Base-by-base conservation (phyloP, 1,140 invertebrate species). In the Drosophila pachea region DNA sequence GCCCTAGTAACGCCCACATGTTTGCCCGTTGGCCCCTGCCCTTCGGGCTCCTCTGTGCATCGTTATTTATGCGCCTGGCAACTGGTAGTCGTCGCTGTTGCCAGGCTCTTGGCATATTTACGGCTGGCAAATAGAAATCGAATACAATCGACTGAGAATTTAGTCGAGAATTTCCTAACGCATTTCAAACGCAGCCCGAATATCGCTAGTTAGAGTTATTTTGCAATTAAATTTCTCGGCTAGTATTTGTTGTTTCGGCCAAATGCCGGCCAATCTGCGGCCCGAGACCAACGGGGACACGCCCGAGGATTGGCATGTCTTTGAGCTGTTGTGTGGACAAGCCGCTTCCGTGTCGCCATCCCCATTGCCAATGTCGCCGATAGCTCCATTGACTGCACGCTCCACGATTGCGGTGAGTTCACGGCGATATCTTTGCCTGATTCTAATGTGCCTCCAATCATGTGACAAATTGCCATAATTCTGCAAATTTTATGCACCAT, bases 301-400 rank as follows among this genome's bases (percentile, higher is more conserved):
- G 22, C 87, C 91, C 16, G 93, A 94, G 75, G 93, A 94, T 87
- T 93, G 93, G 91, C 91, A 91, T 78, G 91, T 94, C 50, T 94
- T 92, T 81, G 92, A 94, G 89, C 90, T 92, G 0, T 87, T 94
- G 48, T 91, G 92, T 29, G 55, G 59, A 49, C 52, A 68, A 52
- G 16, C 49, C 14, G 32, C 29, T 35, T 36, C 11, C 9, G 16
- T 22, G 22, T 22, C 8, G 4, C 14, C 48, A 36, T 38, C 53
- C 16, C 43, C 50, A 62, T 65, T 68, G 49, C 66, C 70, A 54
- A 73, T 66, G 56, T 56, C 76, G 54, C 11, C 43, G 22, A 22
- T 50, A 42, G 49, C 73, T 56, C n/a, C 49, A 14, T 9, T 29
- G 12, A 11, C 22, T 12, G n/a, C 40, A 38, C 7, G 11, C 11